These are phyloP conservation scores for Dissostichus mawsoni DNA, from an alignment of 2,113 vertebrate genomes.

Conservation along the genomic window DNA sequence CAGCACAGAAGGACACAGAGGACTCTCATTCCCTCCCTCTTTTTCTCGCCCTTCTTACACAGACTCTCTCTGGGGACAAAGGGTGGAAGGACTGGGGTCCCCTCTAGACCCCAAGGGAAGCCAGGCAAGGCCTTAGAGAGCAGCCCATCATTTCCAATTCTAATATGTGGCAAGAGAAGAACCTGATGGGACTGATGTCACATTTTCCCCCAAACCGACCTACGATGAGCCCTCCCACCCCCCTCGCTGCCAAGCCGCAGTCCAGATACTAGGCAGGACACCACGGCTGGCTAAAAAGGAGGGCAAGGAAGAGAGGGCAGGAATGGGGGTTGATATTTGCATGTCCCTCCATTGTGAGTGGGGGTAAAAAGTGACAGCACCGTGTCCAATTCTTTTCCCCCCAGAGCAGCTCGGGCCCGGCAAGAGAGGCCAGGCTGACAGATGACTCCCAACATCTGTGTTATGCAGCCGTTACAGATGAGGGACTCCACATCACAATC, in stretches of 20 bases:
- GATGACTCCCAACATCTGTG: slow-evolving; percentile 99
- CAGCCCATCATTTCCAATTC: slow-evolving; percentile 99
- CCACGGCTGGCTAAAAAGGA: slow-evolving; percentile 86
- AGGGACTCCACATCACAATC: slow-evolving; percentile 91
- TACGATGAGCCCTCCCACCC: slow-evolving; percentile 76
- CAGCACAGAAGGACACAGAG: slow-evolving; percentile 91
- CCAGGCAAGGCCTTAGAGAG: slow-evolving; percentile 91
- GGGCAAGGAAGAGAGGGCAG: slow-evolving; percentile 61
- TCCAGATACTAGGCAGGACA: slow-evolving; percentile 94
- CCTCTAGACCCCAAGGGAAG: slow-evolving; percentile 88
- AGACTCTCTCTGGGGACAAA: slow-evolving; percentile 92
- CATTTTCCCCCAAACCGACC: slow-evolving; percentile 55
- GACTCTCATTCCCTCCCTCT: slow-evolving; percentile 76
- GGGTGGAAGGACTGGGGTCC: slow-evolving; percentile 90
- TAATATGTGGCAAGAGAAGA: slow-evolving; percentile 90
- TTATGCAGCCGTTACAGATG: slow-evolving; percentile 97
- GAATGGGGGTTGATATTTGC: slow-evolving; percentile 88
- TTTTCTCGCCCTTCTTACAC: slow-evolving; percentile 66
- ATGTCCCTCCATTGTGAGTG: slow-evolving; percentile 96
- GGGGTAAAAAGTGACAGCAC: slow-evolving; percentile 99
- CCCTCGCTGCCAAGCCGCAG: slow-evolving; percentile 70
- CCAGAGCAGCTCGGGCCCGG: slow-evolving; percentile 94
- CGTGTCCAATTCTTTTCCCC: slow-evolving; percentile 99
- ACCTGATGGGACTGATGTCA: slow-evolving; percentile 94
- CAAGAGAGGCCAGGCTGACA: slow-evolving; percentile 98